phyloP scores from a whole-genome alignment of 2,113 vertebrate species.

The Jacana jacana region DNA sequence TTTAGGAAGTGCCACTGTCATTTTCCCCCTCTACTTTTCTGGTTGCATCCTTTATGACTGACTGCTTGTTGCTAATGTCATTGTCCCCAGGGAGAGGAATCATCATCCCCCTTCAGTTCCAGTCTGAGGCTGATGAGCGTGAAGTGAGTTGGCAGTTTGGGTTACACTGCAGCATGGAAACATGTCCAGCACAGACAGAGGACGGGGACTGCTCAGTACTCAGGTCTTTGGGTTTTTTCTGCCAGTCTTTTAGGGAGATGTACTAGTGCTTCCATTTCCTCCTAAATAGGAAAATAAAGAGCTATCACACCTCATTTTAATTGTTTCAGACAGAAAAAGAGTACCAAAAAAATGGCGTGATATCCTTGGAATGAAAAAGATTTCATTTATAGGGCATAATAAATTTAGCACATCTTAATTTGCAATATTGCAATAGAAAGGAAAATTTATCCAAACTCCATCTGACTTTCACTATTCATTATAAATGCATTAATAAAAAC shows the following conservation, averaged over 20 bases:
- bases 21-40: background rate
- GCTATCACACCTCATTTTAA: background rate
- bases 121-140: background rate
- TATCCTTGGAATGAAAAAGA: background rate
- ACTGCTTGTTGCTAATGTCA: conserved; percentile 30
- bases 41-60: conserved; percentile 14
- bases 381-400: background rate
- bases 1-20: background rate
- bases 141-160: background rate
- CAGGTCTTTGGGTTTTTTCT: background rate
- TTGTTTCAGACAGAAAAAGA: background rate
- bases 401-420: background rate
- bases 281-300: background rate
- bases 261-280: background rate
- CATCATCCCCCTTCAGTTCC: background rate
- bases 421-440: background rate
- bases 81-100: background rate
- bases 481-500: background rate
- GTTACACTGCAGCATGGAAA: background rate
- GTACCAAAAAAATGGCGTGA: background rate
- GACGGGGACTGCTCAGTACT: background rate
- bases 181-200: background rate
- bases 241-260: background rate
- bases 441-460: background rate
- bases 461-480: background rate